Evolutionary conservation across 1,140 invertebrate species (phyloP).

Genomic region (Mylabris phalerata): DNA sequence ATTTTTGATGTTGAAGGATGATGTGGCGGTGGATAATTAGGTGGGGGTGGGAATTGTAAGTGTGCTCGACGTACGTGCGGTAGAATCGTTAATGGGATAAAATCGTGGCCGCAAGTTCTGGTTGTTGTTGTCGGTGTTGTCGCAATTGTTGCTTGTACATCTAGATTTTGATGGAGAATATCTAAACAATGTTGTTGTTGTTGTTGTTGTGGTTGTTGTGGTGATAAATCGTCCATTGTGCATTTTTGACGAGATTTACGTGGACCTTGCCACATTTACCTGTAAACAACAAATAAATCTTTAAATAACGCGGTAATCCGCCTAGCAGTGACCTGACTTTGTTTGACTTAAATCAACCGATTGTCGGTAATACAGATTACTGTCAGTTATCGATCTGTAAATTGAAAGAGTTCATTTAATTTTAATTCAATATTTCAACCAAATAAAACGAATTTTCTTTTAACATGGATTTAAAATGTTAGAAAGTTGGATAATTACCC

Average conservation of each 20-base stretch:
- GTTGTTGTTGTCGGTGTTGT: conserved; percentile 13
- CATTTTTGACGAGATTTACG: conserved; percentile 29
- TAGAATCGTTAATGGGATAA: conserved; percentile 3
- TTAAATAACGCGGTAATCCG: too few relatives aligned
- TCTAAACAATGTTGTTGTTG: conserved; percentile 11
- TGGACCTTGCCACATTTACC: conserved; percentile 38
- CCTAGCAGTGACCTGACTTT: too few relatives aligned
- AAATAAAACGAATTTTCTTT: too few relatives aligned
- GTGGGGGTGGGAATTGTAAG: conserved; percentile 49
- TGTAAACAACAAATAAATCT: conserved; percentile 15
- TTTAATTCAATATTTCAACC: too few relatives aligned
- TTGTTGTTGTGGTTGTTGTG: conserved; percentile 13
- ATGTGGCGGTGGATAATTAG: conserved; percentile 46
- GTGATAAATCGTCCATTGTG: conserved; percentile 22
- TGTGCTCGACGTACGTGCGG: conserved; percentile 38
- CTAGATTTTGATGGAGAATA: conserved; percentile 4
- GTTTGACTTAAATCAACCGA: too few relatives aligned
- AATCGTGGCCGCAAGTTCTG: neutral
- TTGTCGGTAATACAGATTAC: too few relatives aligned
- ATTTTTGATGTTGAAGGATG: conserved; percentile 23
- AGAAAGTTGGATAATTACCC: too few relatives aligned
- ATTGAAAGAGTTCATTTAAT: too few relatives aligned
- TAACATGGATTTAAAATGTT: too few relatives aligned
- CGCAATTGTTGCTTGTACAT: neutral
- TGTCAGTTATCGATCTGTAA: too few relatives aligned